These are phyloP conservation scores for Clunio marinus DNA, from an alignment of 2,888 invertebrate genomes.

Conservation along the genomic window DNA sequence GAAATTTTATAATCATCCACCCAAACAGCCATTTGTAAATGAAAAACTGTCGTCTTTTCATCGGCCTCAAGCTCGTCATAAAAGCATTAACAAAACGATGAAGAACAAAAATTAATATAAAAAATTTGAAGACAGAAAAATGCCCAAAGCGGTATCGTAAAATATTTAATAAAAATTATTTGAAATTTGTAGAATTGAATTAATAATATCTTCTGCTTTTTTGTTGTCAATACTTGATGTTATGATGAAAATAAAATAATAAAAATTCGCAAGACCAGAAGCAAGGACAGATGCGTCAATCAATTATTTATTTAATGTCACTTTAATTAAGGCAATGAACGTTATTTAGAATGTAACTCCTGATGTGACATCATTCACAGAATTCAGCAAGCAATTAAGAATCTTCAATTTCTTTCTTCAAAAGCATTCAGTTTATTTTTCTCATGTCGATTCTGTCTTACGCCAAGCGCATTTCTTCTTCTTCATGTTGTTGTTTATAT, in stretches of 20 bases:
- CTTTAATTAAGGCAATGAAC: too few species aligned
- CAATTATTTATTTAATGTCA: too few species aligned
- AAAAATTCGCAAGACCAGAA: not conserved
- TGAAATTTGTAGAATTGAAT: conserved; percentile 30
- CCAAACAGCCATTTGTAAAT: not conserved
- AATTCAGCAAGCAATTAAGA: too few species aligned
- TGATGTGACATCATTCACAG: too few species aligned
- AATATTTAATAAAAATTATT: conserved; percentile 34
- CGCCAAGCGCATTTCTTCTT: too few species aligned
- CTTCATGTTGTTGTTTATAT: not conserved
- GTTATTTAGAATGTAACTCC: too few species aligned
- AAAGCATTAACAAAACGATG: not conserved
- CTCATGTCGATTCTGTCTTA: not conserved
- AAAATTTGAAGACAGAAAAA: not conserved
- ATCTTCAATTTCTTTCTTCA: conserved; percentile 5
- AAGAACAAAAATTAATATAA: conserved; percentile 15
- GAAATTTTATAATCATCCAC: not conserved
- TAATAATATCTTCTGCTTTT: conserved; percentile 27
- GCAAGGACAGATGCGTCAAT: too few species aligned
- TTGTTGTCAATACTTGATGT: not conserved
- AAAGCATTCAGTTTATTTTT: not conserved
- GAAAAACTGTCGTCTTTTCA: not conserved
- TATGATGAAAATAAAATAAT: not conserved
- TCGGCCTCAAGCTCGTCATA: not conserved
- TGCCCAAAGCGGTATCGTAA: conserved; percentile 24